A percentile compares a stretch with the other conserved stretches of the same genome.
Evolutionary conservation across 2,888 invertebrate genomes (phyloP).

Genomic region (Philereme vetulata): DNA sequence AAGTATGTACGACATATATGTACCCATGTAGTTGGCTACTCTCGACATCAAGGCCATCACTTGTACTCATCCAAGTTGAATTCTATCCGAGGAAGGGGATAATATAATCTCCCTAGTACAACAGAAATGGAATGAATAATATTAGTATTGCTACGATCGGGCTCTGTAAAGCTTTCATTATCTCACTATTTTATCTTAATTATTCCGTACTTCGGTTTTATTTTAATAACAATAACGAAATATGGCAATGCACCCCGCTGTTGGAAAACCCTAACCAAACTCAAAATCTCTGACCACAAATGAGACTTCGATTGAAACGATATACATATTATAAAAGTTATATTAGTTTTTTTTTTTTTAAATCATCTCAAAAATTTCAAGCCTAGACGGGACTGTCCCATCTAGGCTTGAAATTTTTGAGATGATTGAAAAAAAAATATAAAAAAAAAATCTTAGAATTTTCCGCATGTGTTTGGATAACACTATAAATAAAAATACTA

Average conservation of each 20-base stretch:
- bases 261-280: too few relatives aligned
- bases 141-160: constrained; percentile 59
- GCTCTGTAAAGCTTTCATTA: constrained; percentile 60
- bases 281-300: too few relatives aligned
- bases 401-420: too few relatives aligned
- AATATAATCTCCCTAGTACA: constrained; percentile 45
- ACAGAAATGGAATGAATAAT: constrained; percentile 69
- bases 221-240: constrained; percentile 48
- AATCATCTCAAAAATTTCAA: too few relatives aligned
- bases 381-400: too few relatives aligned
- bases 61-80: constrained; percentile 74
- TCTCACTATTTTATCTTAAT: constrained; percentile 56
- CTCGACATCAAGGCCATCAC: constrained; percentile 73
- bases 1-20: constrained; percentile 43
- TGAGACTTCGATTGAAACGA: too few relatives aligned
- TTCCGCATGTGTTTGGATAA: too few relatives aligned
- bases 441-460: too few relatives aligned
- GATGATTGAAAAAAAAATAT: too few relatives aligned
- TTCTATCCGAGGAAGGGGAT: constrained; percentile 53
- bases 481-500: too few relatives aligned
- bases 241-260: constrained; percentile 22
- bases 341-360: too few relatives aligned
- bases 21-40: constrained; percentile 31
- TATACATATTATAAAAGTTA: too few relatives aligned
- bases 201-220: constrained; percentile 46